phyloP scores from a whole-genome alignment of 2,888 invertebrate genomes.

The Metopia argyrocephala region DNA sequence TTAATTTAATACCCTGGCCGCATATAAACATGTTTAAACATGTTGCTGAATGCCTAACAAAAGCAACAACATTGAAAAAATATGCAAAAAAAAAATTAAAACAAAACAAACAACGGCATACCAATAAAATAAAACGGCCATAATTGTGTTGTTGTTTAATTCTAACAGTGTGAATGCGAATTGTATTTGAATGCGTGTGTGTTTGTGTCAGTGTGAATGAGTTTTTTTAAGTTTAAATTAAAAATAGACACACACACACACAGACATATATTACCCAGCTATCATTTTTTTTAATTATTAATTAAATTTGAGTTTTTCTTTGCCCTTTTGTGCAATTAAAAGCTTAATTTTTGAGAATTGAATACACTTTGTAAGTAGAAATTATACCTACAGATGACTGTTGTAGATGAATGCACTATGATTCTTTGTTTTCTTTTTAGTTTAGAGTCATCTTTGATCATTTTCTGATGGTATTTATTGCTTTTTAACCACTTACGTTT shows the following conservation, averaged over 20 bases:
- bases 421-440: no score
- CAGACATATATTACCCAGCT: not conserved
- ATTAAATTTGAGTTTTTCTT: no score
- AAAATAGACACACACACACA: not conserved
- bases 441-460: no score
- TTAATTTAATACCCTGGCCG: conserved; percentile 41
- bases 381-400: no score
- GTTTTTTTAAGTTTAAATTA: conserved; percentile 39
- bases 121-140: not conserved
- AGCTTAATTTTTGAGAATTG: no score
- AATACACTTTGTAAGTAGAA: no score
- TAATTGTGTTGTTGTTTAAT: not conserved
- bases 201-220: not conserved
- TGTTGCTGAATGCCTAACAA: conserved; percentile 30
- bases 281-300: no score
- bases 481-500: no score
- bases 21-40: conserved; percentile 43
- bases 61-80: no score
- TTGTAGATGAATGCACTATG: no score
- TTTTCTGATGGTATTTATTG: no score
- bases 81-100: conserved; percentile 10
- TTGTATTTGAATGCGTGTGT: not conserved
- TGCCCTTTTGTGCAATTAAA: no score
- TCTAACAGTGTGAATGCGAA: not conserved
- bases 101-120: not conserved